Conservation (phyloP, 2,797 vertebrate species). For the Enteromius anoplus region DNA sequence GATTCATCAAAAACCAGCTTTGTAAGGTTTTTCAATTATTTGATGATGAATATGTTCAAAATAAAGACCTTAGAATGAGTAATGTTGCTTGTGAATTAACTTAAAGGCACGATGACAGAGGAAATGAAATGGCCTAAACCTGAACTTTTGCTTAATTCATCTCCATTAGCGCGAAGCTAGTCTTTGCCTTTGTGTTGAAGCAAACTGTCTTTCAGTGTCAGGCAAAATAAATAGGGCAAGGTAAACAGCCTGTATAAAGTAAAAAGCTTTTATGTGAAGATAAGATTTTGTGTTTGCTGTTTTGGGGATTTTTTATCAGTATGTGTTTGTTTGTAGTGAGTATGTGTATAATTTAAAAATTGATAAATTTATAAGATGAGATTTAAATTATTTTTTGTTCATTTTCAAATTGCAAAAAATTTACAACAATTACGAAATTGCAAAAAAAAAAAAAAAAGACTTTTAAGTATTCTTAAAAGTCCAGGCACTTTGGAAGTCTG, state of each 20-base stretch:
- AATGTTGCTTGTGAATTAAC: conserved; percentile 22
- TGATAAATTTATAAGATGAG: neutral
- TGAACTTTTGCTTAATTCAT: conserved; percentile 44
- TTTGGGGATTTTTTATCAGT: conserved; percentile 30
- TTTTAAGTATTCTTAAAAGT: too few relatives aligned
- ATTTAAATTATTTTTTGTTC: neutral
- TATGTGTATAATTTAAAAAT: neutral
- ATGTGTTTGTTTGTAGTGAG: conserved; percentile 9
- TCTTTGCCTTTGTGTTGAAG: conserved; percentile 31
- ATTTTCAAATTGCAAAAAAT: neutral
- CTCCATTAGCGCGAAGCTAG: conserved; percentile 42
- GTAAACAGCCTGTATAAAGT: conserved; percentile 38
- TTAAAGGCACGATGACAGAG: neutral
- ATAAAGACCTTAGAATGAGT: conserved; percentile 21
- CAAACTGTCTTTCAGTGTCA: conserved; percentile 31
- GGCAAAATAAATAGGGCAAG: conserved; percentile 45
- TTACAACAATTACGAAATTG: too few relatives aligned
- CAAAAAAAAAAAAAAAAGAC: too few relatives aligned
- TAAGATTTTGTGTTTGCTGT: conserved; percentile 52
- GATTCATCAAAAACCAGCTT: conserved; percentile 30
- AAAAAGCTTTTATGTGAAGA: conserved; percentile 44
- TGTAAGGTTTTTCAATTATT: conserved; percentile 12
- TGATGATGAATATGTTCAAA: conserved; percentile 48
- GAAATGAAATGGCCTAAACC: conserved; percentile 30
- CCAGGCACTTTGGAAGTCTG: too few relatives aligned